Conservation (phyloP, 2,113 vertebrate genomes). For the Todiramphus saurophagus region DNA sequence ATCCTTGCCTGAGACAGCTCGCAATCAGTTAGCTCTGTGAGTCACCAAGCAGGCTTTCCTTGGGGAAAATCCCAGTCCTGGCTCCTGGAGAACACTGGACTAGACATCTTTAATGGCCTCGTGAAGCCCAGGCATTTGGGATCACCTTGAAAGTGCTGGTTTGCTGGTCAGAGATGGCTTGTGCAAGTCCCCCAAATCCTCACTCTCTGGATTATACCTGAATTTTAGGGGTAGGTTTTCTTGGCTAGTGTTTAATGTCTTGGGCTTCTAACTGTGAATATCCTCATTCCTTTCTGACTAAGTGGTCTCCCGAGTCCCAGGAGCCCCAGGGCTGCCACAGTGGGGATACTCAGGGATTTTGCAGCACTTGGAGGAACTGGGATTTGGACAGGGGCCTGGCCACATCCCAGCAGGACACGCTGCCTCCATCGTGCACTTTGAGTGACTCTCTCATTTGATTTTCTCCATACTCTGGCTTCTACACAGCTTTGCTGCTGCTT, state of each 20-base stretch:
- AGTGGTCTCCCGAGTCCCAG: background rate
- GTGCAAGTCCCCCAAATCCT: background rate
- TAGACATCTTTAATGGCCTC: background rate
- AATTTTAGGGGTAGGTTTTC: background rate
- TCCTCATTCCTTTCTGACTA: accelerated
- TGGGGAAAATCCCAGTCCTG: background rate
- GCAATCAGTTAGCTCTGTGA: background rate
- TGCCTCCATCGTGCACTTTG: accelerated
- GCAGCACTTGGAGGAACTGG: background rate
- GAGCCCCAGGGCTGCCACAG: background rate
- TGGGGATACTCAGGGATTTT: background rate
- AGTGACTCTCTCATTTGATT: background rate
- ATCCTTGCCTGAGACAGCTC: background rate
- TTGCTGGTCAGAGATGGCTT: accelerated
- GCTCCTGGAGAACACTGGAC: background rate
- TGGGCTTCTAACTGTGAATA: background rate
- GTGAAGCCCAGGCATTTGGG: background rate
- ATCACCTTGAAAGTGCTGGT: background rate
- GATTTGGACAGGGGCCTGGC: background rate
- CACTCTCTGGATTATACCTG: background rate
- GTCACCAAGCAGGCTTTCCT: background rate
- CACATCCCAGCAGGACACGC: accelerated
- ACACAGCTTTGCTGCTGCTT: background rate
- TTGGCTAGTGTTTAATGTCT: background rate
- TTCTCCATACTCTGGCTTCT: background rate